Conservation (phyloP, 2,888 invertebrate genomes). For the Phengaris arion region DNA sequence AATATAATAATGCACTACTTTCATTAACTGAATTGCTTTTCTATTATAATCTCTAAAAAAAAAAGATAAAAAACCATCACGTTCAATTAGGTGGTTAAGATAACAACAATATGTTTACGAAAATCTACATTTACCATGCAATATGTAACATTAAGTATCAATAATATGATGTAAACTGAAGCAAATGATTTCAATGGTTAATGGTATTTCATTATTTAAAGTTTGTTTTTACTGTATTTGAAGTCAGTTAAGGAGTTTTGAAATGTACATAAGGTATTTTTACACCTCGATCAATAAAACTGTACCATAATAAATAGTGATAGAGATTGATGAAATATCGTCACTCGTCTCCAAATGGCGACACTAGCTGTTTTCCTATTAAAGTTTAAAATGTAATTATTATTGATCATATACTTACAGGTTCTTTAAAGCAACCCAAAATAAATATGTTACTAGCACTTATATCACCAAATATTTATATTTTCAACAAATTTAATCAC, state of each 20-base stretch:
- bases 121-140: neutral
- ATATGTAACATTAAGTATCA: neutral
- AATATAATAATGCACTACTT: neutral
- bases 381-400: neutral
- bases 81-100: neutral
- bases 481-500: neutral
- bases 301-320: neutral
- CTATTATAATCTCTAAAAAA: neutral
- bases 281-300: neutral
- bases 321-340: neutral
- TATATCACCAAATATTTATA: neutral
- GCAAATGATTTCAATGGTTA: neutral
- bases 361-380: neutral
- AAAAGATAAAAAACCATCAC: neutral
- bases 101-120: neutral
- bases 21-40: neutral
- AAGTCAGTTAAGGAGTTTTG: neutral
- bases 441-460: neutral
- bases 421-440: neutral
- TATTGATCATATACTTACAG: neutral
- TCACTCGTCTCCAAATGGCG: neutral
- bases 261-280: neutral
- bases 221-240: neutral
- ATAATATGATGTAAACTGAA: slow-evolving; percentile 12
- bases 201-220: neutral